These are phyloP conservation scores for Rhinichthys klamathensis DNA, from an alignment of 2,113 vertebrate species.

Conservation along the genomic window DNA sequence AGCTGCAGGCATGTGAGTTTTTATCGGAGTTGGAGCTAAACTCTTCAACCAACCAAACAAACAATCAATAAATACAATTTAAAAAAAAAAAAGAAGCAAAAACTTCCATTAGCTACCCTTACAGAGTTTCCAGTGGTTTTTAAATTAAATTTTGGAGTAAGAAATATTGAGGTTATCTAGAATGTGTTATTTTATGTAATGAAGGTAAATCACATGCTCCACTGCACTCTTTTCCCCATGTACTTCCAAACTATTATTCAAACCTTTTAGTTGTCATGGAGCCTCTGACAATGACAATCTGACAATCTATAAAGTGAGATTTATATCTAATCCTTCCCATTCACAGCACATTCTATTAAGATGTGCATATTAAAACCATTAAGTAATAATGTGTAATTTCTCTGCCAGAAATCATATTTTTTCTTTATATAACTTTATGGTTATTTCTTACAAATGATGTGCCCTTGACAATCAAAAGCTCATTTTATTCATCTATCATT, in stretches of 20 bases:
- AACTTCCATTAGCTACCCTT: no score
- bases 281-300: background rate
- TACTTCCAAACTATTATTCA: background rate
- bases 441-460: background rate
- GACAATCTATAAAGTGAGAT: background rate
- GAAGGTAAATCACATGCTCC: background rate
- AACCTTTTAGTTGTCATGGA: background rate
- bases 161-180: background rate
- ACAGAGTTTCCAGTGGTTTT: background rate
- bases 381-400: conserved; percentile 13
- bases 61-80: no score
- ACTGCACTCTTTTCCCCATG: background rate
- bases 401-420: conserved; percentile 6
- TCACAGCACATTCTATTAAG: conserved; percentile 3
- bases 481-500: background rate
- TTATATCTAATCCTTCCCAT: background rate
- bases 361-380: conserved; percentile 21
- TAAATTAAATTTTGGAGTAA: background rate
- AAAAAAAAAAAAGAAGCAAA: no score
- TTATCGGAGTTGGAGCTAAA: background rate
- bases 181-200: background rate
- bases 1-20: no score
- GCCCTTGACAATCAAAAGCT: background rate
- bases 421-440: background rate
- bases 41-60: no score